Evolutionary conservation across 2,888 invertebrate genomes (phyloP), one percentile per base, ranked within the genome.

Genomic region (Cactoblastis cactorum): DNA sequence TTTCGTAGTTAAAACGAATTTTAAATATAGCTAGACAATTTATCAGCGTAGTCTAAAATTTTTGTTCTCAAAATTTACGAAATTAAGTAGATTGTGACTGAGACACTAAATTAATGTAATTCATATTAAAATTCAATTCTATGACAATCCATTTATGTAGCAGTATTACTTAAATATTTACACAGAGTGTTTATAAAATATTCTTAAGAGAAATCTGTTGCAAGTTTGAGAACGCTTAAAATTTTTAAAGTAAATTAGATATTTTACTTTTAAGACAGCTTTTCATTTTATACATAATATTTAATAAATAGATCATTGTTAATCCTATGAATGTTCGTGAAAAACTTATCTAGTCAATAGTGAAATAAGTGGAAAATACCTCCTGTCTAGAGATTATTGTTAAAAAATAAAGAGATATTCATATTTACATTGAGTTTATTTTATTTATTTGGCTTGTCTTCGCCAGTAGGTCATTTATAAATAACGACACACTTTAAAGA

Each of bases 381-480:
- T 81, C 79, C 81, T 86, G 83, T 86, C 83, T 85, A 87, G 82
- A 85, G 77, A 79, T 80, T 83, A 86, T 81, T 86, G 86, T 87
- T 86, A 80, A 68, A n/a, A 71, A 83, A 83, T 87, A 88, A 87
- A 87, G 80, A 84, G 73, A 84, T 82, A 86, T 87, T 83, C 83
- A 85, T 82, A 86, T 84, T 83, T 73, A 77, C 59, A 64, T 63
- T 56, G 54, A 37, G 63, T 67, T 62, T 73, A n/a, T n/a, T n/a
- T n/a, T n/a, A n/a, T n/a, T 74, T 71, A 9, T 37, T 9, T 9
- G 3, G 15, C n/a, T n/a, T n/a, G n/a, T n/a, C n/a, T n/a, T n/a
- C n/a, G n/a, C n/a, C n/a, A n/a, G n/a, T n/a, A n/a, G n/a, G n/a
- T n/a, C n/a, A n/a, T n/a, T n/a, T n/a, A n/a, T n/a, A n/a, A n/a